Percentiles rank a stretch among this genome's conserved stretches.
Conservation (phyloP, 2,797 vertebrate species). For the Sebastes hubbsi region DNA sequence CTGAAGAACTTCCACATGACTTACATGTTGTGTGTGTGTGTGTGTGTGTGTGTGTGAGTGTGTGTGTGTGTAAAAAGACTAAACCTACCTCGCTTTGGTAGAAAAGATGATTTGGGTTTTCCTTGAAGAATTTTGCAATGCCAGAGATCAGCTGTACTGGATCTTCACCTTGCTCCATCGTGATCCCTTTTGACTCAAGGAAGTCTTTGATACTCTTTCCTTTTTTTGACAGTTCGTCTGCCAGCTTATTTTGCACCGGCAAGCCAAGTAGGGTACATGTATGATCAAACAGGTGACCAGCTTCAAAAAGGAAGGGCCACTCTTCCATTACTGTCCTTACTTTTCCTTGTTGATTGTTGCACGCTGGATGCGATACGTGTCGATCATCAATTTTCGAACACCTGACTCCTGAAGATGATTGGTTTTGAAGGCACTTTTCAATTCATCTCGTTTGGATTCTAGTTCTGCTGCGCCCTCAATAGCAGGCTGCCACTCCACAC, state of each 20-base stretch:
- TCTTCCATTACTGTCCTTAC: background rate
- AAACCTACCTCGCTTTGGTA: background rate
- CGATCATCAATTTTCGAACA: background rate
- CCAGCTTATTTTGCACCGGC: background rate
- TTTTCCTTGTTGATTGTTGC: background rate
- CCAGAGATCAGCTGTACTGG: background rate
- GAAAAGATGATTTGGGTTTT: background rate
- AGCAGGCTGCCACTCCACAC: conserved; percentile 26
- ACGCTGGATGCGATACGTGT: background rate
- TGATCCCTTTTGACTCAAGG: background rate
- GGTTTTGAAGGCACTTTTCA: background rate
- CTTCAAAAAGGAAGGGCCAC: conserved; percentile 1
- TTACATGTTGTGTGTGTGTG: too few relatives aligned
- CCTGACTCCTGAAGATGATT: background rate
- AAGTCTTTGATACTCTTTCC: background rate
- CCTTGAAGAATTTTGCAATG: background rate
- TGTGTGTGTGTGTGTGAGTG: too few relatives aligned
- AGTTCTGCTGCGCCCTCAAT: background rate
- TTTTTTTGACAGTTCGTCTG: background rate
- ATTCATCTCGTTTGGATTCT: conserved; percentile 10
- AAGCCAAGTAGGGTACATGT: background rate
- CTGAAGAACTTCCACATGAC: too few relatives aligned
- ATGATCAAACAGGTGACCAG: conserved; percentile 1
- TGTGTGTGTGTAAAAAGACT: too few relatives aligned
- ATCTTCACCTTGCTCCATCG: background rate